Base-by-base conservation (phyloP, 1,140 invertebrate genomes). In the Drosophila suzukii region DNA sequence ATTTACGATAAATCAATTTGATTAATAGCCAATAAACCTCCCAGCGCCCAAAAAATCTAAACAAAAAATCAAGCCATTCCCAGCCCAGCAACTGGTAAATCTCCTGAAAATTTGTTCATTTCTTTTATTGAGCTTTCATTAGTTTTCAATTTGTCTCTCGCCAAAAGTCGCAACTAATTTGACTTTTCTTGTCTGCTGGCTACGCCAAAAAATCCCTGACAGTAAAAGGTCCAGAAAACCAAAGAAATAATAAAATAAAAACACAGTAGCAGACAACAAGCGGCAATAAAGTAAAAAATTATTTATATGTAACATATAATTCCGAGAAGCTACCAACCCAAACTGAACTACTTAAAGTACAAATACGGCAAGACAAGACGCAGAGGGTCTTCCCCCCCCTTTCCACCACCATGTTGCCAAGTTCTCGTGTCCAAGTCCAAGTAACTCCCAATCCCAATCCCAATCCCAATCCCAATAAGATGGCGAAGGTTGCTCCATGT, bases 271-370 rank as follows among this genome's bases (percentile, higher is more conserved):
- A 38, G 34, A 49, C 46, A 60, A 62, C 44, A 62, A 43, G 46
- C 38, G 75, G 47, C 47, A 78, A 73, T 76, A 56, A 79, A 67
- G 47, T 66, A 39, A 62, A 46, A 66, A 66, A 75, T 70, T 55
- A 62, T 72, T 54, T 79, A 67, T 78, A 62, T 74, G 61, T 65
- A 58, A 62, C 59, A 72, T 72, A 59, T 66, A 84, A 79, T 83
- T 84, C 80, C 8, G 24, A 66, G 80, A 83, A 82, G 76, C 53
- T 63, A 50, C 51, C 60, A 44, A 41, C 17, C 34, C 46, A 44
- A 70, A 70, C 49, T 47, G 53, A 75, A 58, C 58, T 75, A 71
- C 41, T 57, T 43, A 51, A 43, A 63, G 62, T n/a, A 56, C 38
- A 73, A 57, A 66, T 32, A 34, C 24, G 41, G 24, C 6, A 20